These are phyloP conservation scores for Malthinus flaveolus DNA, from an alignment of 2,888 invertebrate genomes.

Conservation along the genomic window DNA sequence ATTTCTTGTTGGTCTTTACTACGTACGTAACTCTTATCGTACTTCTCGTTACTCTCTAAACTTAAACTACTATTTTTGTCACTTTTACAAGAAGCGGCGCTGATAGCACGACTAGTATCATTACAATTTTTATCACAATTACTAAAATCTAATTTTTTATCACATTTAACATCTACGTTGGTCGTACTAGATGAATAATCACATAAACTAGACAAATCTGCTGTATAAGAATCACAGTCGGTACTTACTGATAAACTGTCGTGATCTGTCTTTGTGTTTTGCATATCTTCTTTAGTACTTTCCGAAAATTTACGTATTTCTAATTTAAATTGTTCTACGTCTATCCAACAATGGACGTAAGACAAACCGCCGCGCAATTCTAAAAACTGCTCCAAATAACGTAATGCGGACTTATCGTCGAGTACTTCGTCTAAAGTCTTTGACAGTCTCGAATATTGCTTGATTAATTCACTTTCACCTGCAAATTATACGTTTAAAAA, in stretches of 20 bases:
- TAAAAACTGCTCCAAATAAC: slow-evolving; percentile 85
- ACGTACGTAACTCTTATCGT: slow-evolving; percentile 8
- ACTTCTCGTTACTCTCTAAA: neutral
- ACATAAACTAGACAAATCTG: slow-evolving; percentile 49
- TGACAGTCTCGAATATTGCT: slow-evolving; percentile 65
- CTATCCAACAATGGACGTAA: slow-evolving; percentile 75
- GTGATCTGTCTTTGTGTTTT: slow-evolving; percentile 46
- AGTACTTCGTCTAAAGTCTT: slow-evolving; percentile 77
- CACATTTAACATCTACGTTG: slow-evolving; percentile 11
- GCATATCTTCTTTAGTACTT: slow-evolving; percentile 27
- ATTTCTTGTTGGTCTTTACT: slow-evolving; percentile 42
- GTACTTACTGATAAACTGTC: slow-evolving; percentile 55
- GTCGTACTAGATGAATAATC: slow-evolving; percentile 44
- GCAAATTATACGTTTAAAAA: slow-evolving; percentile 19
- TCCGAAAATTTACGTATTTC: slow-evolving; percentile 40
- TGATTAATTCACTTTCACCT: slow-evolving; percentile 43
- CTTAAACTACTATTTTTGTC: slow-evolving; percentile 1
- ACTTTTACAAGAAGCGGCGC: slow-evolving; percentile 9
- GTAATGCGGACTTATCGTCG: slow-evolving; percentile 75
- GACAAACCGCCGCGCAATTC: slow-evolving; percentile 70
- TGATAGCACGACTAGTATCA: slow-evolving; percentile 46
- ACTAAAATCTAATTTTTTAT: slow-evolving; percentile 33
- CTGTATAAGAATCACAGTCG: slow-evolving; percentile 53
- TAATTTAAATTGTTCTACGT: slow-evolving; percentile 69
- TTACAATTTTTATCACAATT: slow-evolving; percentile 46